A percentile compares a stretch with the other conserved stretches of the same genome.
These are phyloP conservation scores for Leiothrix lutea DNA, from an alignment of 2,113 vertebrate genomes.

Conservation along the genomic window DNA sequence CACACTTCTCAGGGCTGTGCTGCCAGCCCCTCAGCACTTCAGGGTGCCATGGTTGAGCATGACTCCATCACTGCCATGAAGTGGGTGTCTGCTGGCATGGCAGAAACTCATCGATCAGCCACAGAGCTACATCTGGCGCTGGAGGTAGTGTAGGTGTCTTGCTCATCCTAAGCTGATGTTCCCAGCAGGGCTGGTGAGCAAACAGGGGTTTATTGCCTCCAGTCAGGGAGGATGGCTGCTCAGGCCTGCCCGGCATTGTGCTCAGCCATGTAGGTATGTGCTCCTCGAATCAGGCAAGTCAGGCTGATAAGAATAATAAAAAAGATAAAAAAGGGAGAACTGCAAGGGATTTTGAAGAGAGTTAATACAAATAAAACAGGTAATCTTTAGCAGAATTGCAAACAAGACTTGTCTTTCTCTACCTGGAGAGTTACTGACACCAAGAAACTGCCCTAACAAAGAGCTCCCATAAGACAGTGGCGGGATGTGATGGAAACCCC, in stretches of 20 bases:
- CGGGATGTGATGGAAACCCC: neutral
- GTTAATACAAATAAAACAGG: neutral
- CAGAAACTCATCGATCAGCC: accelerated
- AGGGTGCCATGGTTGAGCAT: neutral
- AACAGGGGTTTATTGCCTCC: neutral
- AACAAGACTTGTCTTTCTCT: neutral
- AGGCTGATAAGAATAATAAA: neutral
- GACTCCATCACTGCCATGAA: neutral
- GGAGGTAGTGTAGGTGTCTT: neutral
- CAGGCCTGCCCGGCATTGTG: neutral
- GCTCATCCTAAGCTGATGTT: neutral
- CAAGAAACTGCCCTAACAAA: neutral
- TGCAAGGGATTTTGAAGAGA: neutral
- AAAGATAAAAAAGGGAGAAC: no score
- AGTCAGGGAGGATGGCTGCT: neutral
- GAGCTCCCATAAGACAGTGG: neutral
- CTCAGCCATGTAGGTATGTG: neutral
- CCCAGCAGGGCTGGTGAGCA: neutral
- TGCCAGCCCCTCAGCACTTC: accelerated
- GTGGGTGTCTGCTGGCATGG: neutral
- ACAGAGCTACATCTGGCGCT: neutral
- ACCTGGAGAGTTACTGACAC: neutral
- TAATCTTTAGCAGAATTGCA: neutral
- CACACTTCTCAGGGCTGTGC: neutral
- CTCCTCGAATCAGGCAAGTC: neutral